Evolutionary conservation across 2,797 vertebrate genomes (phyloP).

Genomic region (Muscicapa striata): DNA sequence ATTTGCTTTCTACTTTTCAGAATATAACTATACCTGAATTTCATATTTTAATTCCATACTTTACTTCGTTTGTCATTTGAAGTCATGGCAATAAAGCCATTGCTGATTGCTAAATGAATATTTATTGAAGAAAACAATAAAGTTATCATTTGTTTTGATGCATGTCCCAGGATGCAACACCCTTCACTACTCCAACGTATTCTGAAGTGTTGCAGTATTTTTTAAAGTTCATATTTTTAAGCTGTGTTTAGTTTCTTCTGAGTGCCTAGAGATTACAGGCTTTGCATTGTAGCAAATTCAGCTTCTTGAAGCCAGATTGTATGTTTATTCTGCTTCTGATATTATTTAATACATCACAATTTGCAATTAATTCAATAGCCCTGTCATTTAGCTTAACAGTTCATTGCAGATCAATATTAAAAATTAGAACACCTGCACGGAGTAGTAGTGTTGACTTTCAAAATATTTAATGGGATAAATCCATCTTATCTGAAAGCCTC

Average conservation of each 20-base stretch:
- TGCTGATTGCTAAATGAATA: neutral
- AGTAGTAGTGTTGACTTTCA: neutral
- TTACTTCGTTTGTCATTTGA: neutral
- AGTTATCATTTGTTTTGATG: neutral
- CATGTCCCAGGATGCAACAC: neutral
- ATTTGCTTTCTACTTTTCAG: too few relatives aligned
- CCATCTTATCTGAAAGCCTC: neutral
- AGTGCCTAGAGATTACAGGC: neutral
- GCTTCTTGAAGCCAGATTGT: neutral
- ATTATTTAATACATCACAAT: neutral
- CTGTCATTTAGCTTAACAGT: neutral
- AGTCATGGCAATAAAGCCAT: neutral
- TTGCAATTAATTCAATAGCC: neutral
- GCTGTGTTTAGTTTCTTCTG: neutral
- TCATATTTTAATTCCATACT: neutral
- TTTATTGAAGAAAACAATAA: neutral
- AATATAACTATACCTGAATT: accelerated
- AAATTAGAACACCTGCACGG: neutral
- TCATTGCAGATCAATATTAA: neutral
- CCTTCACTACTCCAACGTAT: neutral
- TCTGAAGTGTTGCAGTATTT: neutral
- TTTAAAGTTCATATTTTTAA: neutral
- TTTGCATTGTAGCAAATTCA: neutral
- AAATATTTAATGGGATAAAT: neutral
- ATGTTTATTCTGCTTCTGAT: neutral